Conservation (phyloP, 2,113 vertebrate species). For the Pteropus alecto region DNA sequence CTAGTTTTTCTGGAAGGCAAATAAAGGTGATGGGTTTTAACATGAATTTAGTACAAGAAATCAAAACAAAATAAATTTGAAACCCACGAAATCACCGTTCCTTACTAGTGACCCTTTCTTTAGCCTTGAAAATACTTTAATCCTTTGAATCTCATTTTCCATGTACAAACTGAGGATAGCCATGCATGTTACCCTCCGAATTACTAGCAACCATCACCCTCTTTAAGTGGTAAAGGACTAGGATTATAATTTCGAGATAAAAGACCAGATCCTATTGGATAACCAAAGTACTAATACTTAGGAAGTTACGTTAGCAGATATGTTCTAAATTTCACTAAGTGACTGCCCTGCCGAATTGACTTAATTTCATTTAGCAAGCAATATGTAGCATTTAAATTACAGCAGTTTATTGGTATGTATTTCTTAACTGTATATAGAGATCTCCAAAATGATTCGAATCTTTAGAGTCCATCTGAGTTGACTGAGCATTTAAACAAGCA, state of each 20-base stretch:
- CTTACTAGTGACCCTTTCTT: neutral
- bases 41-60: neutral
- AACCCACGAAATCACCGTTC: neutral
- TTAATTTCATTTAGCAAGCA: neutral
- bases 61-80: conserved; percentile 1
- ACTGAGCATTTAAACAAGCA: neutral
- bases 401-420: neutral
- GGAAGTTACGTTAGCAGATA: neutral
- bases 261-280: neutral
- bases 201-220: neutral
- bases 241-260: neutral
- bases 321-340: neutral
- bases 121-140: neutral
- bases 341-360: neutral
- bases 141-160: neutral
- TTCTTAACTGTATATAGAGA: neutral
- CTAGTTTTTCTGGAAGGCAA: conserved; percentile 12
- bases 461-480: neutral
- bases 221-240: neutral
- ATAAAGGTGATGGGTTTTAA: neutral
- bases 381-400: neutral
- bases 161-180: neutral
- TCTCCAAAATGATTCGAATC: neutral
- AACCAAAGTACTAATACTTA: neutral
- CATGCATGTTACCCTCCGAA: neutral